Evolutionary conservation across 2,113 vertebrate genomes (phyloP), one percentile per base, ranked within the genome.

Genomic region (Chionis minor): DNA sequence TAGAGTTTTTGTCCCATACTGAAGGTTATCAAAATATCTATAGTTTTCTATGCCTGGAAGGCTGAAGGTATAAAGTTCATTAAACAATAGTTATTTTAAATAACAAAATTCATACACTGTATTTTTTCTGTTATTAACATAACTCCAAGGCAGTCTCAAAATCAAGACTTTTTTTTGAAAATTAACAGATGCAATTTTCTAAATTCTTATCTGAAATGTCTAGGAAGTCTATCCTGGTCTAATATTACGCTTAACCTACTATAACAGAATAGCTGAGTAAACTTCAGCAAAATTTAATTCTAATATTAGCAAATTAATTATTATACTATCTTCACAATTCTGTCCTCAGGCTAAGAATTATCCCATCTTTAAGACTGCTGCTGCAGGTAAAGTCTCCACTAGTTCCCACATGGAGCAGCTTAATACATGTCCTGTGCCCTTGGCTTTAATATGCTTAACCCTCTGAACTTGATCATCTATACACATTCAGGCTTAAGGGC

Each of bases 391-490:
- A 91, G 47, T 85, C 90, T 65, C 58, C 58, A 63, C 27, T 96
- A 95, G 94, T 89, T 85, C 93, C 49, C 66, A 69, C 35, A 35
- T 82, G 18, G 44, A 85, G 45, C 78, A 89, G 65, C 91, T 91
- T 94, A 92, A 69, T 8, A 56, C 32, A 35, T 40, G 61, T 95
- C 87, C 93, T 85, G 52, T 13, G 1, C 70, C 78, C 78, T 87
- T 92, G 56, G 56, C 49, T 91, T 79, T 94, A 97, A 94, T 88
- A 52, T 5, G 33, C 65, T 94, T 96, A 97, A 92, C 58, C 66
- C 66, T 94, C 54, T 94, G 94, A 96, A 97, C 90, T 91, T 82
- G 59, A 49, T 95, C 65, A 90, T 88, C 80, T 84, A 47, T 30
- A 63, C 15, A 56, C 27, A 73, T 18, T 67, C 69, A 92, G 84